Conservation (phyloP, 2,113 vertebrate species). For the Oryzias woworae region DNA sequence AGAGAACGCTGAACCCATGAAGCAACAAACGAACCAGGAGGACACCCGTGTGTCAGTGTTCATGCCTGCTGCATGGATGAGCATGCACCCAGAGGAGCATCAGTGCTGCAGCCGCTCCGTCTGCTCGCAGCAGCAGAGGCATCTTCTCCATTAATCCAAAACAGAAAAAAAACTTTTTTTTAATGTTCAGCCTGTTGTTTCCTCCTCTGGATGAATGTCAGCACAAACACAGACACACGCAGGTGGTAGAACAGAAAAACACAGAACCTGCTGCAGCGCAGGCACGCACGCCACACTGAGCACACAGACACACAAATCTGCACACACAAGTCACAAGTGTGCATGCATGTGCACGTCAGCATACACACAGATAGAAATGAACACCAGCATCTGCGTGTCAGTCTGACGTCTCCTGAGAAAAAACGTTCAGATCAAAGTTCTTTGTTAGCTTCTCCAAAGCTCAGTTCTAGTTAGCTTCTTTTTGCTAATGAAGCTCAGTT, state of each 20-base stretch:
- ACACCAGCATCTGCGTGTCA: constrained; percentile 35
- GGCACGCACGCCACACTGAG: constrained; percentile 57
- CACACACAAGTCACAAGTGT: constrained; percentile 3
- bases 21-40: constrained; percentile 62
- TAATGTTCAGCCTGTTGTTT: constrained; percentile 3
- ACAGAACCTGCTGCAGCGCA: constrained; percentile 60
- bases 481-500: no score
- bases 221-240: constrained; percentile 60
- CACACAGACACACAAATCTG: constrained; percentile 6
- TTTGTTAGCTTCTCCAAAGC: no score
- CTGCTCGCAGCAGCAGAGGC: constrained; percentile 5
- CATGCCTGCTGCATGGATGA: constrained; percentile 47
- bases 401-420: constrained; percentile 49
- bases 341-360: constrained; percentile 24
- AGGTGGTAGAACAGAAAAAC: constrained; percentile 48
- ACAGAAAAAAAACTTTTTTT: not conserved
- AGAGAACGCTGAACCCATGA: constrained; percentile 50
- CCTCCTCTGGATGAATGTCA: constrained; percentile 22
- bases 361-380: constrained; percentile 47
- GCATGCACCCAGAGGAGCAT: constrained; percentile 48
- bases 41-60: constrained; percentile 69
- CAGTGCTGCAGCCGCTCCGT: constrained; percentile 19
- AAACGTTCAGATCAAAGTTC: constrained; percentile 40
- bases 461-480: no score
- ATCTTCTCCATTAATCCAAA: not conserved